These are phyloP conservation scores for Poecilia picta DNA, from an alignment of 2,797 vertebrate genomes.

Conservation along the genomic window DNA sequence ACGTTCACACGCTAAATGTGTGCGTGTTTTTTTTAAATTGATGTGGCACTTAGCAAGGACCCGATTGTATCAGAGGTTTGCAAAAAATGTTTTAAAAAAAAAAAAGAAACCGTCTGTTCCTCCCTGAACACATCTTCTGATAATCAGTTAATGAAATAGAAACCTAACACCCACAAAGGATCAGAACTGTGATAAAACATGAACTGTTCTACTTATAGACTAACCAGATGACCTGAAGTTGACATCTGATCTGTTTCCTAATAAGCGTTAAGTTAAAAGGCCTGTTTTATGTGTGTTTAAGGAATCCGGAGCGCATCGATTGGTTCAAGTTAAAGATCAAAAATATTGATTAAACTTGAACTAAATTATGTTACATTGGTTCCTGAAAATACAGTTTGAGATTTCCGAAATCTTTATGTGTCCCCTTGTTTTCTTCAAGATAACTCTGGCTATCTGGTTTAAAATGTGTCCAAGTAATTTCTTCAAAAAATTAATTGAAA, in stretches of 20 bases:
- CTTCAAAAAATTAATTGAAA: not conserved
- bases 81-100: not conserved
- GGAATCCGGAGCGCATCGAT: not conserved
- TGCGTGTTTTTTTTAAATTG: not conserved
- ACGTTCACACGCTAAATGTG: too few species aligned
- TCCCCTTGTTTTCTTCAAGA: not conserved
- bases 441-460: not conserved
- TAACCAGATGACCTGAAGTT: not conserved
- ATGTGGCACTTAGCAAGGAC: not conserved
- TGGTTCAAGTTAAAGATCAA: not conserved
- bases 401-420: not conserved
- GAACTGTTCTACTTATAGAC: not conserved
- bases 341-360: not conserved
- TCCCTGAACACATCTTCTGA: not conserved
- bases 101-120: not conserved
- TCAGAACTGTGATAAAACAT: not conserved
- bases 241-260: not conserved
- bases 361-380: not conserved
- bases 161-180: not conserved
- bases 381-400: not conserved
- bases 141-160: not conserved
- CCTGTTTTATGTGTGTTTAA: not conserved
- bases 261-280: not conserved
- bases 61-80: not conserved
- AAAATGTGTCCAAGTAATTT: too few species aligned